These are phyloP conservation scores for Chrysopilus asiliformis DNA, from an alignment of 2,888 invertebrate genomes.

Conservation along the genomic window DNA sequence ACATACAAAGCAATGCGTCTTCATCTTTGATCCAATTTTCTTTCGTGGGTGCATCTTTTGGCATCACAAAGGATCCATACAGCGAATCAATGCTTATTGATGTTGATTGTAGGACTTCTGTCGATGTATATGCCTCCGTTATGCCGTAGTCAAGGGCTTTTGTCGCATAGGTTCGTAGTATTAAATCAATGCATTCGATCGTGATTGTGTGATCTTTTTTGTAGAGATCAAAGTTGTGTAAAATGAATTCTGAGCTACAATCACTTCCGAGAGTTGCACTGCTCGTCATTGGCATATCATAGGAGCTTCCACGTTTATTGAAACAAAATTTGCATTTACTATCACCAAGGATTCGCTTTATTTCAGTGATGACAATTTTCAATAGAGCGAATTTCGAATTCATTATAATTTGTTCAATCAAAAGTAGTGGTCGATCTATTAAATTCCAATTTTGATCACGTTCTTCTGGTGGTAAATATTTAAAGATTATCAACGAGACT, in stretches of 20 bases:
- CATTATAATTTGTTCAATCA: slow-evolving; percentile 79
- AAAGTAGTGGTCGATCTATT: slow-evolving; percentile 54
- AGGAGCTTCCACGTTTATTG: slow-evolving; percentile 25
- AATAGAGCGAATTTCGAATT: slow-evolving; percentile 63
- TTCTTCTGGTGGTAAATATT: slow-evolving; percentile 43
- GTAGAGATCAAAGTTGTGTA: slow-evolving; percentile 46
- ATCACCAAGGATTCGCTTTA: slow-evolving; percentile 34
- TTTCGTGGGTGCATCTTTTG: slow-evolving; percentile 57
- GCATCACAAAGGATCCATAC: slow-evolving; percentile 58
- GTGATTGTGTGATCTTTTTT: slow-evolving; percentile 43
- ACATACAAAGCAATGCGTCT: slow-evolving; percentile 64
- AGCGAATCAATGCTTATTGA: slow-evolving; percentile 46
- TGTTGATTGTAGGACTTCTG: slow-evolving; percentile 44
- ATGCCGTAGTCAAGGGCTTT: slow-evolving; percentile 60
- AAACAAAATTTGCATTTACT: slow-evolving; percentile 26
- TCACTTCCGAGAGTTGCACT: slow-evolving; percentile 7
- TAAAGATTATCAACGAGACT: slow-evolving; percentile 54
- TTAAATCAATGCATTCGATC: slow-evolving; percentile 50
- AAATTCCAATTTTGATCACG: slow-evolving; percentile 48
- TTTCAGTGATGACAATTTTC: slow-evolving; percentile 44
- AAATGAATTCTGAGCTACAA: slow-evolving; percentile 31
- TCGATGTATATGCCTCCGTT: slow-evolving; percentile 27
- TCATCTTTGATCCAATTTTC: slow-evolving; percentile 73
- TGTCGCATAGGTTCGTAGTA: slow-evolving; percentile 60
- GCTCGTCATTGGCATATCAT: slow-evolving; percentile 21